Conservation (phyloP, 2,888 invertebrate species). For the Zelleria hepariella region DNA sequence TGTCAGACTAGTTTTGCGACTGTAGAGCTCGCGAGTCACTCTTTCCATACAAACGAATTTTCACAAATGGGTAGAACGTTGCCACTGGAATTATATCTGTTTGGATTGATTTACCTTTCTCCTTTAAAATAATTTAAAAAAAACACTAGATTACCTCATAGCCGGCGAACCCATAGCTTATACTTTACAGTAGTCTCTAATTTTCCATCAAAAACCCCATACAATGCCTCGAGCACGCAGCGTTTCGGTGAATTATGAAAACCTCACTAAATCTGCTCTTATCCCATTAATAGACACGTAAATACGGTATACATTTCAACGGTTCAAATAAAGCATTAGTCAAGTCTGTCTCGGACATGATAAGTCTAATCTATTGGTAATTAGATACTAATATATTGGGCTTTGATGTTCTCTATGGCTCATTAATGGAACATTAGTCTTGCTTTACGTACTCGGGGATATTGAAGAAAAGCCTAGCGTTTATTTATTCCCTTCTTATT, state of each 20-base stretch:
- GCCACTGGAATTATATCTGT: too few species aligned
- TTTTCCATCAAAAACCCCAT: too few species aligned
- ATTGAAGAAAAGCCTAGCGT: slow-evolving; percentile 15
- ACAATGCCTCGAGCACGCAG: too few species aligned
- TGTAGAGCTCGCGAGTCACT: too few species aligned
- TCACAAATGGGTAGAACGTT: too few species aligned
- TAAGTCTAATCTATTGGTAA: slow-evolving; percentile 67
- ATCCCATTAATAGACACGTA: slow-evolving; percentile 59
- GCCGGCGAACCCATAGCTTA: too few species aligned
- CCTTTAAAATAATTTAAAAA: too few species aligned
- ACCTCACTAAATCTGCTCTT: slow-evolving; percentile 31
- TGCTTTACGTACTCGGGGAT: slow-evolving; percentile 41
- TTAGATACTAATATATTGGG: slow-evolving; percentile 61
- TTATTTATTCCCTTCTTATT: not conserved
- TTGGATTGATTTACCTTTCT: too few species aligned
- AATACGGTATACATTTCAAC: slow-evolving; percentile 48
- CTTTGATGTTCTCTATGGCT: slow-evolving; percentile 50
- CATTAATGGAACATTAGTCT: slow-evolving; percentile 58
- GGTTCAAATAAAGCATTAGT: slow-evolving; percentile 53
- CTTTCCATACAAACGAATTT: too few species aligned
- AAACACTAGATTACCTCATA: too few species aligned
- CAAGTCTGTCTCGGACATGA: slow-evolving; percentile 33
- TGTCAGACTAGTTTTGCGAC: too few species aligned
- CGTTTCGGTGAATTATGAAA: not conserved
- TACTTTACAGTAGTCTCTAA: too few species aligned